Percentiles rank a stretch among this genome's conserved stretches.
These are phyloP conservation scores for Drosophila borealis DNA, from an alignment of 2,888 invertebrate genomes.

Conservation along the genomic window DNA sequence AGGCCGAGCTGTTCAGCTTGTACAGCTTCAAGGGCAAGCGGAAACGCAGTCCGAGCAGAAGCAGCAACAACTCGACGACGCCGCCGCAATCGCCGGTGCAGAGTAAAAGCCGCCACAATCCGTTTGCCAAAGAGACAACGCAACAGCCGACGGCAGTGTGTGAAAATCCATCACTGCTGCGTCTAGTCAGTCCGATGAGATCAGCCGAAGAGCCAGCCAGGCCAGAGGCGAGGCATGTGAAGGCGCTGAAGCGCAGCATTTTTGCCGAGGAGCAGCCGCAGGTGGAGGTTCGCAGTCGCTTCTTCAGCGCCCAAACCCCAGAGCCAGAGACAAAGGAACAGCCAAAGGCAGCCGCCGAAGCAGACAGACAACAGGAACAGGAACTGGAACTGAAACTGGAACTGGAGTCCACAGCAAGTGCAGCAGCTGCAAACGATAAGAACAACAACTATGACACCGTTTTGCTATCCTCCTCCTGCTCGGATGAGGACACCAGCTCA, in stretches of 20 bases:
- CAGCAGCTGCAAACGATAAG: not conserved
- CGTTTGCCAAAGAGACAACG: conserved; percentile 76
- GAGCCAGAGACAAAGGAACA: conserved; percentile 49
- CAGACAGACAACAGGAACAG: conserved; percentile 1
- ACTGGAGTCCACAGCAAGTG: conserved; percentile 4
- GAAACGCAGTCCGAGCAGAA: conserved; percentile 56
- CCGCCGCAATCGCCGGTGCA: conserved; percentile 66
- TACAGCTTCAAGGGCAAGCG: conserved; percentile 66
- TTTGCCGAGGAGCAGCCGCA: conserved; percentile 50
- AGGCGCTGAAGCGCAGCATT: conserved; percentile 56
- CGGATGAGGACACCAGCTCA: conserved; percentile 56
- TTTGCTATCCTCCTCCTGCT: conserved; percentile 51
- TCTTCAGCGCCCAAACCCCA: conserved; percentile 84
- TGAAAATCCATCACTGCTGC: conserved; percentile 74
- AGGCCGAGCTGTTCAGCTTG: conserved; percentile 78
- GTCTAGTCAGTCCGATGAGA: conserved; percentile 47
- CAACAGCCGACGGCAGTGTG: conserved; percentile 61
- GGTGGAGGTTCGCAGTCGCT: conserved; percentile 87
- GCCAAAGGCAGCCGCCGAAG: conserved; percentile 8
- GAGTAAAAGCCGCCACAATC: conserved; percentile 79
- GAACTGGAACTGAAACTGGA: not conserved
- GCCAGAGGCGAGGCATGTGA: conserved; percentile 27
- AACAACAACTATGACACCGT: conserved; percentile 33
- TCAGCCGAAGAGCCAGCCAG: not conserved
- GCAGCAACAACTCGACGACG: conserved; percentile 42